Percentiles rank a stretch among this genome's conserved stretches.
phyloP scores from a whole-genome alignment of 2,113 vertebrate species.

The Desmodus rotundus region DNA sequence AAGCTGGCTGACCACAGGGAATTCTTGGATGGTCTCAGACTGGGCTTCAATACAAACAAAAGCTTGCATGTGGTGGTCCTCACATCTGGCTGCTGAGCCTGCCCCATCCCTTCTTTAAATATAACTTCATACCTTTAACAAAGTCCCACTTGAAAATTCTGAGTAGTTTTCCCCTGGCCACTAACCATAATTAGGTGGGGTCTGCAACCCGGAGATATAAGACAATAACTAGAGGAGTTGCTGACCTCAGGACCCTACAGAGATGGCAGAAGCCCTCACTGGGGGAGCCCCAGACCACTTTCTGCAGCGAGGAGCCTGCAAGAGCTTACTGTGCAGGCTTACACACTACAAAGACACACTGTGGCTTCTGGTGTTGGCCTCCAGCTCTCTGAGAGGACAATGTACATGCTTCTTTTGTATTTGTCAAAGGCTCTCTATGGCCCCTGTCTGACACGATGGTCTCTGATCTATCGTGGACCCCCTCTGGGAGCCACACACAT shows the following conservation, averaged over 20 bases:
- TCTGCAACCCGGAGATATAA: background rate
- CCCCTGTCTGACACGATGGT: background rate
- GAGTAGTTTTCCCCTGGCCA: background rate
- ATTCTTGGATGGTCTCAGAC: too few species aligned
- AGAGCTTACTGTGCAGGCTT: background rate
- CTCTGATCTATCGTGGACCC: background rate
- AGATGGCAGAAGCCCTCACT: background rate
- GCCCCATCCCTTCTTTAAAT: background rate
- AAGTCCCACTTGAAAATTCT: background rate
- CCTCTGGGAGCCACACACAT: background rate
- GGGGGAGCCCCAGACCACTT: background rate
- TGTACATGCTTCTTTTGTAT: background rate
- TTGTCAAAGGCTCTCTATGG: background rate
- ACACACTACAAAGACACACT: rapidly evolving
- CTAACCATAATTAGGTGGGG: background rate
- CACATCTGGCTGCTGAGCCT: rapidly evolving
- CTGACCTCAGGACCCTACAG: background rate
- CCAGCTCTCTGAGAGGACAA: background rate
- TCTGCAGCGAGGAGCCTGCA: background rate
- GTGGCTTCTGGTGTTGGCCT: too few species aligned
- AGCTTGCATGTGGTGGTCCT: background rate
- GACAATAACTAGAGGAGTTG: background rate
- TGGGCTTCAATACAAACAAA: background rate
- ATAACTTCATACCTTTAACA: background rate
- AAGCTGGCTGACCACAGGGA: too few species aligned